phyloP scores from a whole-genome alignment of 2,113 vertebrate species.

The Sebastes fasciatus region DNA sequence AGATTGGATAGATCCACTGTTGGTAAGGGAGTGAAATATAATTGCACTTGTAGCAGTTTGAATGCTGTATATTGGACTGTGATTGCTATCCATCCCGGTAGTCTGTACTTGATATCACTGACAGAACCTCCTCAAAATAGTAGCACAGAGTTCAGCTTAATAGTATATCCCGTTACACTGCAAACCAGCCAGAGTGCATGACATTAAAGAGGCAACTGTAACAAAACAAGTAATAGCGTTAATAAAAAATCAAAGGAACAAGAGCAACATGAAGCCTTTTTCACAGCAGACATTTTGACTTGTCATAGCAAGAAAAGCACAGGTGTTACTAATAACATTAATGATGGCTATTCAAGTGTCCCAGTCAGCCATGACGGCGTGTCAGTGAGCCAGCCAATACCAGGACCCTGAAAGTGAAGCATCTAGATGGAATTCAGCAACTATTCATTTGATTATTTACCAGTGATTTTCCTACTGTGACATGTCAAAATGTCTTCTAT shows the following conservation, averaged over 20 bases:
- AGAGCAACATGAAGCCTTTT: neutral
- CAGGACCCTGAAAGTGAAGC: too few relatives aligned
- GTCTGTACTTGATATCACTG: neutral
- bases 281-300: too few relatives aligned
- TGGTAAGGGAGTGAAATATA: neutral
- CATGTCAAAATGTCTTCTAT: too few relatives aligned
- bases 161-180: neutral
- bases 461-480: too few relatives aligned
- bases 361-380: too few relatives aligned
- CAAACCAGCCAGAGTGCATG: neutral
- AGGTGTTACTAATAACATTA: too few relatives aligned
- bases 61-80: neutral
- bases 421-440: too few relatives aligned
- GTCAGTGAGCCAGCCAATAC: too few relatives aligned
- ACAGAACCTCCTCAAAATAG: neutral
- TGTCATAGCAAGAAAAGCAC: too few relatives aligned
- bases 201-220: neutral
- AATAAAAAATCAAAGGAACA: neutral
- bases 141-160: neutral
- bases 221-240: neutral
- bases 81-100: neutral
- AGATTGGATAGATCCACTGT: neutral
- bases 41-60: neutral
- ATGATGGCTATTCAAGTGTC: too few relatives aligned
- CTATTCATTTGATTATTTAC: too few relatives aligned